Evolutionary conservation across 2,797 vertebrate species (phyloP).

Genomic region (Huso huso): DNA sequence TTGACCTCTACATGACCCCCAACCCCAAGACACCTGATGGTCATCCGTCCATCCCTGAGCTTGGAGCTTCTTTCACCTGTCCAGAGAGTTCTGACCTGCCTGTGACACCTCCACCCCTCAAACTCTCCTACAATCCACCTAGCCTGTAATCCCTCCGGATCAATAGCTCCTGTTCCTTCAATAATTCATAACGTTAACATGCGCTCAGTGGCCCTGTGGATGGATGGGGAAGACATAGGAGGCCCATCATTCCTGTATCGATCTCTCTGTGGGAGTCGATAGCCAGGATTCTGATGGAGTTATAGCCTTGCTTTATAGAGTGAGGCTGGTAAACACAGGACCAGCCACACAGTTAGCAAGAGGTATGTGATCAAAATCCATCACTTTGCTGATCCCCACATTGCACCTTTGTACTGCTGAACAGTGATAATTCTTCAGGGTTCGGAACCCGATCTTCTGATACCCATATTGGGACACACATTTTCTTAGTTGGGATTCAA

Average conservation of each 20-base stretch:
- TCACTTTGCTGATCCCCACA: too few species aligned
- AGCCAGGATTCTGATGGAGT: slow-evolving; percentile 62
- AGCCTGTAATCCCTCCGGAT: slow-evolving; percentile 67
- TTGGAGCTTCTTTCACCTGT: slow-evolving; percentile 49
- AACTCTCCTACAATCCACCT: slow-evolving; percentile 35
- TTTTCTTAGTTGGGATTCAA: too few species aligned
- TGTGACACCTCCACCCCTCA: slow-evolving; percentile 35
- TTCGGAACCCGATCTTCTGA: too few species aligned
- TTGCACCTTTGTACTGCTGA: too few species aligned
- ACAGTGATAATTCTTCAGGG: too few species aligned
- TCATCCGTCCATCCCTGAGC: slow-evolving; percentile 47
- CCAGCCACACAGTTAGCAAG: neutral
- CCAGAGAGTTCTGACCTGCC: slow-evolving; percentile 54
- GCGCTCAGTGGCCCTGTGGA: slow-evolving; percentile 66
- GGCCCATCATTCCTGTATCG: slow-evolving; percentile 73
- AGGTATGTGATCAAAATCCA: too few species aligned
- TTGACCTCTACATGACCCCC: slow-evolving; percentile 49
- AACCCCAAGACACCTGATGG: slow-evolving; percentile 48
- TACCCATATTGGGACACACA: too few species aligned
- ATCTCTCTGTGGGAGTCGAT: slow-evolving; percentile 61
- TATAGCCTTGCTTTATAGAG: slow-evolving; percentile 53
- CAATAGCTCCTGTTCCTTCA: slow-evolving; percentile 76
- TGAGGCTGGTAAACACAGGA: slow-evolving; percentile 20
- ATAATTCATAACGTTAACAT: slow-evolving; percentile 84
- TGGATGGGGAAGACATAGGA: slow-evolving; percentile 70